Percentiles rank a stretch among this genome's conserved stretches.
phyloP scores from a whole-genome alignment of 2,113 vertebrate genomes.

The Melanostigma gelatinosum region DNA sequence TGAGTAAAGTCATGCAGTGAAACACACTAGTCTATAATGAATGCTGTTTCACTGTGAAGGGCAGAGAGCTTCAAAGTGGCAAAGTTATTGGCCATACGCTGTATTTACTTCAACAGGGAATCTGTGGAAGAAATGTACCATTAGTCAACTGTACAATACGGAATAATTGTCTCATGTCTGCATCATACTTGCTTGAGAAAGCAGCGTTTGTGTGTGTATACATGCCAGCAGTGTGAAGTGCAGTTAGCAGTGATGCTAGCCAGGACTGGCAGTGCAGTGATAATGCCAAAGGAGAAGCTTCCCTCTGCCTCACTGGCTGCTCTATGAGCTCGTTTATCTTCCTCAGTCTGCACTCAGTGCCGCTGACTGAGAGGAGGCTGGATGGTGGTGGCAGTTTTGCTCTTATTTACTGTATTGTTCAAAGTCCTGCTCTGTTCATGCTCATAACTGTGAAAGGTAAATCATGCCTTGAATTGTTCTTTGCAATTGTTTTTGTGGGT shows the following conservation, averaged over 20 bases:
- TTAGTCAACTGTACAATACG: conserved; percentile 68
- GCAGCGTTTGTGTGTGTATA: conserved; percentile 29
- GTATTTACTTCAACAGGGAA: conserved; percentile 77
- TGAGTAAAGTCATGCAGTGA: conserved; percentile 21
- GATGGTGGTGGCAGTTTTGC: conserved; percentile 12
- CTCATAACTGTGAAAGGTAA: conserved; percentile 14
- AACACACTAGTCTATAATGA: conserved; percentile 22
- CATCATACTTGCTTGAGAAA: conserved; percentile 57
- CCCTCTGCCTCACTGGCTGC: conserved; percentile 62
- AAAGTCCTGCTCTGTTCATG: conserved; percentile 17
- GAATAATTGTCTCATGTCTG: conserved; percentile 66
- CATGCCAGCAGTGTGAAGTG: conserved; percentile 48
- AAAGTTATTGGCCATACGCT: conserved; percentile 70
- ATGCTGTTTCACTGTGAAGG: conserved; percentile 19
- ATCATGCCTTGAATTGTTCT: conserved; percentile 1
- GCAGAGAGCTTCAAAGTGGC: conserved; percentile 30
- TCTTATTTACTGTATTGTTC: conserved; percentile 22
- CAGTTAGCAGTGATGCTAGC: conserved; percentile 64
- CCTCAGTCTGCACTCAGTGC: conserved; percentile 33
- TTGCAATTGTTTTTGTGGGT: conserved; percentile 33
- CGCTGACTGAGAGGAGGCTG: conserved; percentile 27
- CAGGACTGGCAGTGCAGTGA: conserved; percentile 59
- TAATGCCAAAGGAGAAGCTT: conserved; percentile 60
- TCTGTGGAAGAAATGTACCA: conserved; percentile 63
- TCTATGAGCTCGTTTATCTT: conserved; percentile 55